Base-by-base conservation (phyloP, 2,797 vertebrate species). In the Pipistrellus nathusii region DNA sequence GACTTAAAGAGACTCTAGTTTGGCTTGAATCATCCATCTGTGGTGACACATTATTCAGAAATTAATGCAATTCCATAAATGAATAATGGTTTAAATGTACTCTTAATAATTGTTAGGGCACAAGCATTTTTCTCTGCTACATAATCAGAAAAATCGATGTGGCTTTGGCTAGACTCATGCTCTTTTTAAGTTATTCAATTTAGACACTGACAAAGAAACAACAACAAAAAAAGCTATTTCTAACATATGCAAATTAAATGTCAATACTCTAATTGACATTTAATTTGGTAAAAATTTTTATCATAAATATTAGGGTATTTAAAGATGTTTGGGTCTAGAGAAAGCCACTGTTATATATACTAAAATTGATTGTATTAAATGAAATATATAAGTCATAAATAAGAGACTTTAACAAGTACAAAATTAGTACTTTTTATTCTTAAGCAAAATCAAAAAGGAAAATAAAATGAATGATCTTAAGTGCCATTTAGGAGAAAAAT, bases 31-130 rank as follows among this genome's bases (percentile, higher is more conserved):
- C 95, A 98, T 96, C 96, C 93, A 95, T 97, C 89, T 92, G 88
- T 88, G 57, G 53, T 9, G 73, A 89, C 92, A 93, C 94, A 96
- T 97, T 97, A 97, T 97, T 98, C 95, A 97, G 94, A 96, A 98
- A 97, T 96, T 97, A 98, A 98, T 98, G 95, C 84, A 97, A 96
- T 88, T 86, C 76, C 86, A 97, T 98, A 97, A 98, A 97, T 98
- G 95, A 98, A 93, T 97, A 98, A 98, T 97, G 97, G 95, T 98
- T 98, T 97, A 97, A 98, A 98, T 97, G 96, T 95, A 96, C 95
- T 97, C 91, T 96, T 95, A 97, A 96, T 97, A 95, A 96, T 85
- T 95, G 82, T 97, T 97, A 98, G 96, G 96, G 96, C 89, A 93
- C 81, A 91, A 97, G 82, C 87, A 92, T 97, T 97, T 97, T 88